These are phyloP conservation scores for Atractosteus spatula DNA, from an alignment of 2,113 vertebrate genomes.

Conservation along the genomic window DNA sequence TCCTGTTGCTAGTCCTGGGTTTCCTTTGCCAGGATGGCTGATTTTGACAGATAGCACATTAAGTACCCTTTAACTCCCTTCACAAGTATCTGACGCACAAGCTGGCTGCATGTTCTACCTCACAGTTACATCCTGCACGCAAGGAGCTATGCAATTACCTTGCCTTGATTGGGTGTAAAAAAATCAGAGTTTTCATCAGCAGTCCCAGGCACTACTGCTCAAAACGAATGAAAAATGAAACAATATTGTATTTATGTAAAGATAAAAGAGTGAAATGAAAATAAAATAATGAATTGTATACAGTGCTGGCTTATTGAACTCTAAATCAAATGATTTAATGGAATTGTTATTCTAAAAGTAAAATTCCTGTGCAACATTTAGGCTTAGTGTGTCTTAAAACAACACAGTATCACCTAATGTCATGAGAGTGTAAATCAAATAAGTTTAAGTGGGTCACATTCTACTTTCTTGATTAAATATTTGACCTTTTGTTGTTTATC, in stretches of 20 bases:
- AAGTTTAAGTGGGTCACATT: too few species aligned
- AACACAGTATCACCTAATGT: too few species aligned
- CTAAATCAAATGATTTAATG: too few species aligned
- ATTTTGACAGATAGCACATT: conserved; percentile 56
- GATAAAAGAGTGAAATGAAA: neutral
- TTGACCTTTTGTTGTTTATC: too few species aligned
- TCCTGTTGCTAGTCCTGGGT: conserved; percentile 59
- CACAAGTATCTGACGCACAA: conserved; percentile 8
- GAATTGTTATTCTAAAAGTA: too few species aligned
- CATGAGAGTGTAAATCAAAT: too few species aligned
- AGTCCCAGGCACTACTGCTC: neutral
- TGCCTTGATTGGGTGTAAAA: conserved; percentile 19
- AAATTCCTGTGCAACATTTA: too few species aligned
- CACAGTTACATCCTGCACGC: conserved; percentile 65
- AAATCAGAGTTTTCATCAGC: neutral
- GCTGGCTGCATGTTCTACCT: conserved; percentile 41
- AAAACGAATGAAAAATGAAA: neutral
- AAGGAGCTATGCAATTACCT: conserved; percentile 62
- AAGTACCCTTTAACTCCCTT: conserved; percentile 38
- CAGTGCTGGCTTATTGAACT: too few species aligned
- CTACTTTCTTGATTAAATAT: too few species aligned
- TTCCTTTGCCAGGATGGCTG: conserved; percentile 74
- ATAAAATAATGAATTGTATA: neutral
- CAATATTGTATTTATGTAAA: conserved; percentile 3
- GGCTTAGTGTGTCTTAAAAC: too few species aligned